Percentiles rank a stretch among this genome's conserved stretches.
phyloP scores from a whole-genome alignment of 53 echinoderm and acorn worm species.

The Stichopus horrens region DNA sequence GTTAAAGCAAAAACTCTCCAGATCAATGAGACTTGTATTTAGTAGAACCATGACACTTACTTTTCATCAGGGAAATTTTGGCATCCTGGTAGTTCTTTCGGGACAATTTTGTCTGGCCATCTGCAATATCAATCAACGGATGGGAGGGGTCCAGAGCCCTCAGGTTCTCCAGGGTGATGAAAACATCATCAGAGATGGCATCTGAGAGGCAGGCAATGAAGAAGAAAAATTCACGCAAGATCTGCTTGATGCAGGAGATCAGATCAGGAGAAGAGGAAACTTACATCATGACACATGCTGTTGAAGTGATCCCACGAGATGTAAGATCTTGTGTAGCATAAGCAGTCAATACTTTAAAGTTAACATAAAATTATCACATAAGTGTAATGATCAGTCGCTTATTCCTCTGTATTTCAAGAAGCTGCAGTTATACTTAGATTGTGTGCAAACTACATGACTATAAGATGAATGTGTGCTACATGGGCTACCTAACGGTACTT shows the following conservation, averaged over 20 bases:
- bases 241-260: too few relatives aligned
- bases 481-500: neutral
- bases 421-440: too few relatives aligned
- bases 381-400: too few relatives aligned
- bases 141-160: conserved; percentile 53
- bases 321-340: too few relatives aligned
- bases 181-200: conserved; percentile 38
- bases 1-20: neutral
- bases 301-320: too few relatives aligned
- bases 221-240: too few relatives aligned
- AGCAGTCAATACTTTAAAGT: too few relatives aligned
- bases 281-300: too few relatives aligned
- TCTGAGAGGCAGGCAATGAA: conserved; percentile 24
- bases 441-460: too few relatives aligned
- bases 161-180: conserved; percentile 59
- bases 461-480: neutral
- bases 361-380: too few relatives aligned
- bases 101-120: conserved; percentile 67
- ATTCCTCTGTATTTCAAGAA: too few relatives aligned
- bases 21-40: neutral
- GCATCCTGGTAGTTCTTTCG: conserved; percentile 56
- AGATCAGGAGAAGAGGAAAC: too few relatives aligned
- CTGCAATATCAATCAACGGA: conserved; percentile 61
- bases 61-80: conserved; percentile 56
- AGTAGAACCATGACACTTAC: conserved; percentile 23